Base-by-base conservation (phyloP, 2,888 invertebrate genomes). In the Temnothorax ravouxi region DNA sequence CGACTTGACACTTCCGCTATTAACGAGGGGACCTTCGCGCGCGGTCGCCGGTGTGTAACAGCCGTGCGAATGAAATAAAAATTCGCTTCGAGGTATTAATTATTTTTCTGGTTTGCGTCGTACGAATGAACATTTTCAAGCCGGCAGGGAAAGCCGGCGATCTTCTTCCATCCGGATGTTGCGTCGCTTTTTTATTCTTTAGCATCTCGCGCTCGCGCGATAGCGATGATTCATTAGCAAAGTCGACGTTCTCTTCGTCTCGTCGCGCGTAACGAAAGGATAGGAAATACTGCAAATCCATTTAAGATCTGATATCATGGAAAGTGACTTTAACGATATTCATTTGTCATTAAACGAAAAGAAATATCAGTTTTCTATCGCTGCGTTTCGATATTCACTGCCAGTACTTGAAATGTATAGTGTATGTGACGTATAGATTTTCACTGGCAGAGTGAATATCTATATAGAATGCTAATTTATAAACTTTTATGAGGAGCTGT, bases 1-100 rank as follows among this genome's bases (percentile, higher is more conserved):
- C 79, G 79, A 80, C 71, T 80, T 71, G 79, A 80, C 72, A 71
- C 71, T 80, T 80, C 79, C 79, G 79, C 79, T 71, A 80, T 80
- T 80, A 80, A 80, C 79, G 71, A 71, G 79, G 79, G 71, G 69
- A 71, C 79, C 71, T 80, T 80, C 79, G 72, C 59, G 38, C 47
- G 71, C 54, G 79, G 47, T 59, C 71, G 72, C 59, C 56, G 44
- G 59, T 71, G 79, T 79, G 79, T 80, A 80, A 80, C 79, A 80
- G 59, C 79, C 79, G 79, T 80, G 79, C 79, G 79, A 80, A 61
- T 59, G 79, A 80, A 80, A 80, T 71, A 59, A 80, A 80, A 80
- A 80, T 54, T 79, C 71, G 18, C 21, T 38, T 38, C 71, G 59
- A 59, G 47, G 18, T 71, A 71, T 80, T 71, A 71, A 80, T 71